Percentiles rank a stretch among this genome's conserved stretches.
These are phyloP conservation scores for Merodon equestris DNA, from an alignment of 2,888 invertebrate species.

Conservation along the genomic window DNA sequence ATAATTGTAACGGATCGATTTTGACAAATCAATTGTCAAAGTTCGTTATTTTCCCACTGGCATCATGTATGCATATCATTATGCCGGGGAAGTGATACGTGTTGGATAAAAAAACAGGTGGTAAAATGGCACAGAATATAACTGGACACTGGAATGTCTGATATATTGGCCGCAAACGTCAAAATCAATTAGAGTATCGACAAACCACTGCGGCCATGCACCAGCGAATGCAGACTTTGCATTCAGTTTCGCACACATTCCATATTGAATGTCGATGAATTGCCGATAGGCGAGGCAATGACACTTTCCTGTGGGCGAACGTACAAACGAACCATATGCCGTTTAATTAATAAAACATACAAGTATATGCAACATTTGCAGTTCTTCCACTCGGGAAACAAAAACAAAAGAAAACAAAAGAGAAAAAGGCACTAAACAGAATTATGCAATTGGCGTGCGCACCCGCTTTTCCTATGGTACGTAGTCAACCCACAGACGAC, in stretches of 20 bases:
- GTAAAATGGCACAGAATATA: conserved; percentile 8
- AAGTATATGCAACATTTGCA: background rate
- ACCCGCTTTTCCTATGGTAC: conserved; percentile 39
- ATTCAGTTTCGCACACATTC: too few species aligned
- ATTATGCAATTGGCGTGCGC: conserved; percentile 55
- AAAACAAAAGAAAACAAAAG: conserved; percentile 17
- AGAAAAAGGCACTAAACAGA: background rate
- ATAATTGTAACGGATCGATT: background rate
- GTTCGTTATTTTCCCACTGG: conserved; percentile 9
- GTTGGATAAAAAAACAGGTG: background rate
- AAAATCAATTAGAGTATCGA: conserved; percentile 56
- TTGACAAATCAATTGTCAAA: conserved; percentile 35
- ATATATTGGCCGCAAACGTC: conserved; percentile 40
- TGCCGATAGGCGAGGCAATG: conserved; percentile 57
- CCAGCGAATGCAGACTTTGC: too few species aligned
- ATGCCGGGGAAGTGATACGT: background rate
- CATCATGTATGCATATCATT: too few species aligned
- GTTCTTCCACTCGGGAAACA: conserved; percentile 2
- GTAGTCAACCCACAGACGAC: conserved; percentile 15
- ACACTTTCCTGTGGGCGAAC: conserved; percentile 60
- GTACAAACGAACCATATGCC: conserved; percentile 36
- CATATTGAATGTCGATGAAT: conserved; percentile 20
- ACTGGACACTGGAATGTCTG: too few species aligned
- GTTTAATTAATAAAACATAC: conserved; percentile 54
- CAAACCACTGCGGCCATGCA: conserved; percentile 13